A percentile compares a stretch with the other conserved stretches of the same genome.
Evolutionary conservation across 30 jellyfish, hydroid and myxozoan genomes (phyloP).

Genomic region (Clytia hemisphaerica): DNA sequence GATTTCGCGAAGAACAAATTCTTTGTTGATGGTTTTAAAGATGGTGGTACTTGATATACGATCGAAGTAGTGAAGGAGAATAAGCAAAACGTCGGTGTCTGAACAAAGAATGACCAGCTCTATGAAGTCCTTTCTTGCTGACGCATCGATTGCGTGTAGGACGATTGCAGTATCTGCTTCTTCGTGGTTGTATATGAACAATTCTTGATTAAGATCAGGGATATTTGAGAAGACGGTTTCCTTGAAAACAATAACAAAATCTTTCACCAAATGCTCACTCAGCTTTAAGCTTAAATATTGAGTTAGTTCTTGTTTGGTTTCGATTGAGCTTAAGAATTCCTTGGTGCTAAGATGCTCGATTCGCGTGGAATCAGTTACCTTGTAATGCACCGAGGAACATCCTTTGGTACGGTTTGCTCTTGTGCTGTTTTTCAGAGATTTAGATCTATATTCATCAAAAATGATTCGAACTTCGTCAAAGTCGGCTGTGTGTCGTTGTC

Average conservation of each 20-base stretch:
- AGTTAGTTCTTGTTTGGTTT: constrained; percentile 35
- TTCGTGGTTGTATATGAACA: constrained; percentile 7
- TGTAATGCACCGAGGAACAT: no score
- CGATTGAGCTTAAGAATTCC: constrained; percentile 20
- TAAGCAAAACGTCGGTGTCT: constrained; percentile 32
- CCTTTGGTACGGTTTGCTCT: no score
- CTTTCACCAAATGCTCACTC: background rate
- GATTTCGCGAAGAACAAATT: background rate
- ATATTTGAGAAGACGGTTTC: constrained; percentile 12
- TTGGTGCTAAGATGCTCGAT: constrained; percentile 7
- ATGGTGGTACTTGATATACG: no score
- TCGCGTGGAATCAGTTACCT: background rate
- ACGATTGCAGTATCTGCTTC: constrained; percentile 29
- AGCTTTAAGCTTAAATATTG: background rate
- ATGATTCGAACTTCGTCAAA: no score
- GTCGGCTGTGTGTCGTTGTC: no score
- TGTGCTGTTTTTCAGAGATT: no score
- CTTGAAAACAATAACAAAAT: constrained; percentile 4
- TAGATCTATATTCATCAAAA: no score
- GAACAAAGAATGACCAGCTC: constrained; percentile 18
- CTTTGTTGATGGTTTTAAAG: background rate
- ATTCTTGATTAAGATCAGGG: background rate
- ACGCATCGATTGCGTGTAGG: constrained; percentile 36
- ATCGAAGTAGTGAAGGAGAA: no score
- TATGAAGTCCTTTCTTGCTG: constrained; percentile 17